Percentiles rank a stretch among this genome's conserved stretches.
Conservation (phyloP, 35 echinoderm and acorn worm genomes). For the Ophioderma brevispina region DNA sequence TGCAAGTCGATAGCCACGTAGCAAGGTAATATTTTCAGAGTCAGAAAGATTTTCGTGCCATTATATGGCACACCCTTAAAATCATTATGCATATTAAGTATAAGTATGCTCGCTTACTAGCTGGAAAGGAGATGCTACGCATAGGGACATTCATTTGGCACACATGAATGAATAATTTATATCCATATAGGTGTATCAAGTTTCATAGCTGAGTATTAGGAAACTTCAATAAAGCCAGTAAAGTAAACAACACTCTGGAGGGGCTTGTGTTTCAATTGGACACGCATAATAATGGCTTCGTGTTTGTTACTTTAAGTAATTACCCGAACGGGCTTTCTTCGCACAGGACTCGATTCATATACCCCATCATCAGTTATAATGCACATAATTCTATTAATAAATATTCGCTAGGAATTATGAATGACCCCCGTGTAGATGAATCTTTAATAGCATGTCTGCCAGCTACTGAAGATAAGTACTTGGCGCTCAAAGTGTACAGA, state of each 20-base stretch:
- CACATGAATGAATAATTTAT: slow-evolving; percentile 12
- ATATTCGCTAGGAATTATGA: neutral
- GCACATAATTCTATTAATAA: neutral
- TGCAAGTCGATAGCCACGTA: neutral
- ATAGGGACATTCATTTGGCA: neutral
- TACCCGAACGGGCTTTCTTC: too few species aligned
- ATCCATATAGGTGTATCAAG: neutral
- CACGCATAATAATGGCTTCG: too few species aligned
- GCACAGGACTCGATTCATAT: too few species aligned
- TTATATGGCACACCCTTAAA: neutral
- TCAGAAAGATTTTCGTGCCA: neutral
- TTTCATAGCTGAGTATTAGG: neutral
- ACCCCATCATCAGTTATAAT: neutral
- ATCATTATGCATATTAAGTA: neutral
- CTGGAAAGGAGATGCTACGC: neutral
- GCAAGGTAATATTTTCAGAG: neutral
- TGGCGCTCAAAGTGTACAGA: too few species aligned
- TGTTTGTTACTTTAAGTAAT: too few species aligned
- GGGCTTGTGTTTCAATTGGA: too few species aligned
- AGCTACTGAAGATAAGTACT: too few species aligned
- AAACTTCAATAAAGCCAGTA: too few species aligned
- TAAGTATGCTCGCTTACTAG: neutral
- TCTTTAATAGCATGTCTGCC: neutral
- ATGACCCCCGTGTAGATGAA: neutral
- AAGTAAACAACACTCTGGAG: too few species aligned